A percentile compares a stretch with the other conserved stretches of the same genome.
Evolutionary conservation across 92 coral and sea anemone genomes (phyloP).

Genomic region (Scolanthus callimorphus): DNA sequence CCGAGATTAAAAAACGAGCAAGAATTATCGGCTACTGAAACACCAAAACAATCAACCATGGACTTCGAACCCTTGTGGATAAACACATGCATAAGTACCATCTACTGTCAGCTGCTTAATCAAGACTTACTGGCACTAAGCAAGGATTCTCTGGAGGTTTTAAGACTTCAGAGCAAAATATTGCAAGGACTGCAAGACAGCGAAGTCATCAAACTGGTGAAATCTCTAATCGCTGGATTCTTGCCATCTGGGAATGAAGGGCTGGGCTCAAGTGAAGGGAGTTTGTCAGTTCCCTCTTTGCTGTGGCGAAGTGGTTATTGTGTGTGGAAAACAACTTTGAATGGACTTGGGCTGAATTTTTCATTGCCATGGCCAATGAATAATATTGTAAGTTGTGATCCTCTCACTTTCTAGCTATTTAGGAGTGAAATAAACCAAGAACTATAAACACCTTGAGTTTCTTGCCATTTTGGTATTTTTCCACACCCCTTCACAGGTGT

Average conservation of each 20-base stretch:
- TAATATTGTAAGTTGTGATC: no score
- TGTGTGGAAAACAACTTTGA: not conserved
- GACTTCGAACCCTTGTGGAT: conserved; percentile 1
- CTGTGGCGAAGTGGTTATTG: not conserved
- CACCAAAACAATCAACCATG: no score
- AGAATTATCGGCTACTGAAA: not conserved
- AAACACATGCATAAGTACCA: not conserved
- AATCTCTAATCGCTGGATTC: conserved; percentile 15
- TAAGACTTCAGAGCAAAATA: conserved; percentile 16
- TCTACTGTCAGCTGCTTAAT: conserved; percentile 10
- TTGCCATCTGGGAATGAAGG: conserved; percentile 1
- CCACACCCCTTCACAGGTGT: no score
- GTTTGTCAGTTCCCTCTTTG: not conserved
- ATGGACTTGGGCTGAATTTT: not conserved
- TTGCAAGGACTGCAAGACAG: conserved; percentile 27
- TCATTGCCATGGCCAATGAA: no score
- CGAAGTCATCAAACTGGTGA: conserved; percentile 4
- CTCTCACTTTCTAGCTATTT: no score
- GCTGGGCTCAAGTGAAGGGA: no score
- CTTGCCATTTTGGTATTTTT: no score
- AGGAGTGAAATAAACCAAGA: no score
- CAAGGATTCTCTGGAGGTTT: conserved; percentile 18
- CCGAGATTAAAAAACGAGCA: not conserved
- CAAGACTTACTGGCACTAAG: conserved; percentile 18
- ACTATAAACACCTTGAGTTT: no score